Evolutionary conservation across 1,140 invertebrate genomes (phyloP), one percentile per base, ranked within the genome.

Genomic region (Drosophila punjabiensis): DNA sequence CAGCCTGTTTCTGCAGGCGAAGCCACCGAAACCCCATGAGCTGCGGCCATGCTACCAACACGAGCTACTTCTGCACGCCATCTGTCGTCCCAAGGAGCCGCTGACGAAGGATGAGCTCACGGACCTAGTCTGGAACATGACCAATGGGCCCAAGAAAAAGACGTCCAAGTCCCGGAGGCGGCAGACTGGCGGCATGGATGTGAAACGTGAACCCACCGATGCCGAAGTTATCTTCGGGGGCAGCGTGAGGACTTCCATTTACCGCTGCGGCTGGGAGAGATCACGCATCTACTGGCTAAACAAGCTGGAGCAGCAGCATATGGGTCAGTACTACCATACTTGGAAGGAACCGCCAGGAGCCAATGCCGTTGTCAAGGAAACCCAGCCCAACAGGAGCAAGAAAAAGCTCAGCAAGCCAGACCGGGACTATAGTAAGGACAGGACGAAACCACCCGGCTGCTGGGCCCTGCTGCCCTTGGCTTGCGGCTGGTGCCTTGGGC

Each of bases 201-300:
- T 7, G 3, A 14, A n/a, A 1, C 10, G 33, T 0, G 68, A 76
- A 28, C 75, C 75, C 24, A 69, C 67, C 18, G 83, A 87, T 74
- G 52, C 67, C 4, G 84, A 88, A 4, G 61, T 87, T 5, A 48
- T 87, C 0, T 87, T 87, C 14, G 71, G 71, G 35, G 28, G 13
- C 16, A 58, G 53, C 16, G 35, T 56, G 1, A 73, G 37, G 16
- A 8, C 7, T 5, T 28, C 48, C 1, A 20, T 37, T 37, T 24
- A 14, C 18, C 47, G 20, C 33, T 20, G 43, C 24, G 39, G 62
- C 45, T 87, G 83, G 83, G 79, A 41, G 16, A 77, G 33, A 48
- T 87, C 84, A 4, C 84, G 84, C 9, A 74, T 84, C 37, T 77
- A 81, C 2, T 87, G 84, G 84, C 65, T 87, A 20, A 73, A 48